Evolutionary conservation across 2,797 vertebrate genomes (phyloP).

Genomic region (Parambassis ranga): DNA sequence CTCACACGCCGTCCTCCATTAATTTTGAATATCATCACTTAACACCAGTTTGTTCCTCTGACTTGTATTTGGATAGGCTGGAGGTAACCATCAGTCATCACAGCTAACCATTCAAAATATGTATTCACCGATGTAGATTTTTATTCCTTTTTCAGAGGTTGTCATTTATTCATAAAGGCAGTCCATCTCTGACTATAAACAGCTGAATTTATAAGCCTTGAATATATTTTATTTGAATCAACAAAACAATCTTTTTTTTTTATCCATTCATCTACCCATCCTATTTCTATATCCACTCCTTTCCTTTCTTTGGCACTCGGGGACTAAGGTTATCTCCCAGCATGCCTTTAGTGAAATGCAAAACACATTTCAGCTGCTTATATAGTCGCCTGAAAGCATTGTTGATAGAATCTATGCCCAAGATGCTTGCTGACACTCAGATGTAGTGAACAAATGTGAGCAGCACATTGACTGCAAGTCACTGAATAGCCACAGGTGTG

Average conservation of each 20-base stretch:
- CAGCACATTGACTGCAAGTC: no score
- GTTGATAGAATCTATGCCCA: no score
- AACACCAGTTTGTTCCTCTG: background rate
- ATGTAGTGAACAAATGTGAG: no score
- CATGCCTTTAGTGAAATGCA: background rate
- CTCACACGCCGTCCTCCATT: background rate
- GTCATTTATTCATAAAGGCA: constrained; percentile 3
- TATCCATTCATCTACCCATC: background rate
- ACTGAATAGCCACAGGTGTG: no score
- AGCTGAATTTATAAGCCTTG: background rate
- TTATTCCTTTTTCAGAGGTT: background rate
- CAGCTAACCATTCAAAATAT: background rate
- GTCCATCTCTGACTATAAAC: background rate
- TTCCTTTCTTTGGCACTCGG: background rate
- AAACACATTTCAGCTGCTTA: background rate
- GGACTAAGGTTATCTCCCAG: background rate
- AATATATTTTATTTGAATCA: background rate
- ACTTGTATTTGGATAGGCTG: background rate
- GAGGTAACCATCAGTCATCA: background rate
- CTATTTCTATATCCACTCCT: background rate
- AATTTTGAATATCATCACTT: background rate
- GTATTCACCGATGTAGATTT: background rate
- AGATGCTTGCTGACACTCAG: no score
- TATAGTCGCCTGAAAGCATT: background rate
- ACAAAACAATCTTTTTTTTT: background rate